Conservation (phyloP, 2,888 invertebrate genomes). For the Agriopis leucophaearia region DNA sequence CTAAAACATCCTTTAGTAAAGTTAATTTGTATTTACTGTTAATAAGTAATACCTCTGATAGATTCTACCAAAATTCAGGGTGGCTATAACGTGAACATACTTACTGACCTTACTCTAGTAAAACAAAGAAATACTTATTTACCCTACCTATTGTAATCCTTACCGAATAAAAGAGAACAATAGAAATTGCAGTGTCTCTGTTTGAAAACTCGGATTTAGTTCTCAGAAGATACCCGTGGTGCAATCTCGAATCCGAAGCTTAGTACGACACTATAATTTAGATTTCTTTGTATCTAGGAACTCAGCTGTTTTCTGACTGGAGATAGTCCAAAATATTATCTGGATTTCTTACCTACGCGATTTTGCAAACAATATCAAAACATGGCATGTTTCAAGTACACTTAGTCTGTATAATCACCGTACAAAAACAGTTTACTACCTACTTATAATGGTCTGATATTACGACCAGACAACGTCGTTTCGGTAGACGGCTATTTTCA, state of each 20-base stretch:
- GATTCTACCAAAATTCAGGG: too few relatives aligned
- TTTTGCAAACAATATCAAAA: background rate
- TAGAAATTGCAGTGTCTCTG: slow-evolving; percentile 14
- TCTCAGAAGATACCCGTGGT: background rate
- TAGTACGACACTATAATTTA: slow-evolving; percentile 12
- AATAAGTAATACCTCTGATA: too few relatives aligned
- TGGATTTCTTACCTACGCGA: background rate
- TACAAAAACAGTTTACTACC: background rate
- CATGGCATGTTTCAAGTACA: background rate
- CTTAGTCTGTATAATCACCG: background rate
- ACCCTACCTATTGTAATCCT: background rate
- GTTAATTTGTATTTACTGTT: too few relatives aligned
- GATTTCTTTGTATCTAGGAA: slow-evolving; percentile 8
- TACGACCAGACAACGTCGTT: background rate
- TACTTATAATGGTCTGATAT: background rate
- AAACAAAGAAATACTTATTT: background rate
- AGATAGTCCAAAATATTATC: background rate
- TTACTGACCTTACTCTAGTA: too few relatives aligned
- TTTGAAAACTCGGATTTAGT: slow-evolving; percentile 30
- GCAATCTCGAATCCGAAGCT: slow-evolving; percentile 10
- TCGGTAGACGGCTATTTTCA: background rate
- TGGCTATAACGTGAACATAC: too few relatives aligned
- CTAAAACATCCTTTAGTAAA: background rate
- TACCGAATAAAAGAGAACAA: slow-evolving; percentile 8
- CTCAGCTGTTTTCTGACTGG: background rate